Conservation (phyloP, 2,113 vertebrate genomes). For the Anser cygnoides region DNA sequence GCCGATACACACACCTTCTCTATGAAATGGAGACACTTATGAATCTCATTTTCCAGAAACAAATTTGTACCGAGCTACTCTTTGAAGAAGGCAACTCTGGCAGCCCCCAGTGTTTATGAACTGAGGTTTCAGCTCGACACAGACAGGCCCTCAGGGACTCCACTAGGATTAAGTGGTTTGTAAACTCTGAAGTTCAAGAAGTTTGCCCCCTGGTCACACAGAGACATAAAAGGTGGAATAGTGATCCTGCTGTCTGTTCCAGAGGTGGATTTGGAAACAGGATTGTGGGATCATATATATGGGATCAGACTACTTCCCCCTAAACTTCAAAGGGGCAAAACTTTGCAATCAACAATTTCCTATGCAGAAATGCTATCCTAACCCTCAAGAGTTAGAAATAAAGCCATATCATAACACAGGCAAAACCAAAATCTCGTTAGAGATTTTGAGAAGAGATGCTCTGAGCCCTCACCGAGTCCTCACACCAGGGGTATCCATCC, state of each 20-base stretch:
- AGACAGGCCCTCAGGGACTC: neutral
- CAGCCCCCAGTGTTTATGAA: neutral
- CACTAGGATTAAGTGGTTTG: too few relatives aligned
- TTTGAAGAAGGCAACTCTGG: neutral
- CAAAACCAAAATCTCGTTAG: fast-evolving
- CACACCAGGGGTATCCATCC: too few relatives aligned
- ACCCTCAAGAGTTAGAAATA: fast-evolving
- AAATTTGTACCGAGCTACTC: neutral
- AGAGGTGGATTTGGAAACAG: neutral
- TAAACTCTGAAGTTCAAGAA: neutral
- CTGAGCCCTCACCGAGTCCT: neutral
- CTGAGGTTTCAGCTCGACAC: fast-evolving
- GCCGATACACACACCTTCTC: too few relatives aligned
- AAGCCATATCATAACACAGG: neutral
- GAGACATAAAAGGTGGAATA: neutral
- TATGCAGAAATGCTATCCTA: neutral
- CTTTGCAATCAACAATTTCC: neutral
- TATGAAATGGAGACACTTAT: fast-evolving
- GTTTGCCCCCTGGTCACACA: neutral
- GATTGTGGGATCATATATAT: fast-evolving
- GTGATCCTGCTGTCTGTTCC: neutral
- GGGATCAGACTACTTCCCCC: too few relatives aligned
- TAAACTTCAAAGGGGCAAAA: neutral
- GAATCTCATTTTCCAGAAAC: neutral
- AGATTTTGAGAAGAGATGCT: too few relatives aligned